A percentile compares a stretch with the other conserved stretches of the same genome.
Evolutionary conservation across 2,888 invertebrate genomes (phyloP).

Genomic region (Teinopalpus imperialis): DNA sequence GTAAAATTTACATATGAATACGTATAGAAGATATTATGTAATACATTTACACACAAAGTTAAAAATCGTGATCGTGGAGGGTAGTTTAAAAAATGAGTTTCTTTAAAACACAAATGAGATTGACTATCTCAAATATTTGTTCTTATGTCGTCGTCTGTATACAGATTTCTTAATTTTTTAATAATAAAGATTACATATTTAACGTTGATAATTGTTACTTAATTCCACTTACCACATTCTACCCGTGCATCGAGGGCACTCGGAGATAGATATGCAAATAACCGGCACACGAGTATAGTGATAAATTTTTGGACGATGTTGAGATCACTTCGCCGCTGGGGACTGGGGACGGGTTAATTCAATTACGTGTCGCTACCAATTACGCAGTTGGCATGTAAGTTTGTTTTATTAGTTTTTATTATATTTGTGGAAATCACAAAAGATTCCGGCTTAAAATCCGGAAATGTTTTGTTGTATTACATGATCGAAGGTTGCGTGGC

Average conservation of each 20-base stretch:
- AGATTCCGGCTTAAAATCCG: not conserved
- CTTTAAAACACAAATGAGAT: no score
- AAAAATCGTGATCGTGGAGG: no score
- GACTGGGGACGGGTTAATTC: conserved; percentile 56
- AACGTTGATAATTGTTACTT: not conserved
- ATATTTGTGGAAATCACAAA: not conserved
- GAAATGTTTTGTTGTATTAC: no score
- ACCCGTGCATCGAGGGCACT: conserved; percentile 19
- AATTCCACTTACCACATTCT: conserved; percentile 20
- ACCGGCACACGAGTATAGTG: conserved; percentile 44
- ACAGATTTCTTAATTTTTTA: no score
- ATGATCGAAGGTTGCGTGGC: no score
- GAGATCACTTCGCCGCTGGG: conserved; percentile 41
- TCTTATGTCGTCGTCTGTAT: no score
- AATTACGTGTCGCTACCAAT: conserved; percentile 38
- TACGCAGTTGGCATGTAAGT: not conserved
- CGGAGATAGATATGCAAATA: conserved; percentile 50
- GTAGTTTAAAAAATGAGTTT: no score
- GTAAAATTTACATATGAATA: no score
- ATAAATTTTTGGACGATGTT: conserved; percentile 57
- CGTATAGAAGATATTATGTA: no score
- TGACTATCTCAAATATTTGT: no score
- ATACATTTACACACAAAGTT: no score
- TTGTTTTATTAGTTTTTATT: conserved; percentile 1
- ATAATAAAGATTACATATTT: no score